Percentiles rank a stretch among this genome's conserved stretches.
phyloP scores from a whole-genome alignment of 1,140 invertebrate species.

The Matsumurasca onukii region DNA sequence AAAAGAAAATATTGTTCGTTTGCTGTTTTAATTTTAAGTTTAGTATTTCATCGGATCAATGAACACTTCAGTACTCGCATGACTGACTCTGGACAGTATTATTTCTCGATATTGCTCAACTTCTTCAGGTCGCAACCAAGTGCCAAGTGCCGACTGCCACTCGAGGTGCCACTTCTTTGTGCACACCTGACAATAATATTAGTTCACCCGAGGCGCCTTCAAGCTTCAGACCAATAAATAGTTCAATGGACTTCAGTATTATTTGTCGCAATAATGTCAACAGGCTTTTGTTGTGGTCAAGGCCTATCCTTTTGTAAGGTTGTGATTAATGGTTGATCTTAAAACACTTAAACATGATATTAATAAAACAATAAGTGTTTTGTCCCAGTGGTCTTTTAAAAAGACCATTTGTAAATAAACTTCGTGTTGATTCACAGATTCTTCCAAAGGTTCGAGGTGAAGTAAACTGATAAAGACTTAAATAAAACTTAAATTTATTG shows the following conservation, averaged over 20 bases:
- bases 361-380: too few relatives aligned
- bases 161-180: not conserved
- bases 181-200: slow-evolving; percentile 19
- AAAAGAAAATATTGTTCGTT: not conserved
- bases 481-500: not conserved
- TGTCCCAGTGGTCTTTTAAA: slow-evolving; percentile 1
- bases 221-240: not conserved
- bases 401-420: slow-evolving; percentile 1
- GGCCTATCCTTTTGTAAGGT: slow-evolving; percentile 15
- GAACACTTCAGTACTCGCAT: not conserved
- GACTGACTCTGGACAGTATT: not conserved
- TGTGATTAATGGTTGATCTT: too few relatives aligned
- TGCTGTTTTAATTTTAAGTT: not conserved
- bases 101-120: not conserved
- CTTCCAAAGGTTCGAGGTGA: slow-evolving; percentile 1
- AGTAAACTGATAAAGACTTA: not conserved
- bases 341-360: too few relatives aligned
- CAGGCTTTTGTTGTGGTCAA: not conserved
- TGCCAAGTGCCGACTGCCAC: too few relatives aligned
- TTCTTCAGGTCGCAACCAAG: not conserved
- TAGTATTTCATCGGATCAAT: not conserved
- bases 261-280: slow-evolving; percentile 14
- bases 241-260: slow-evolving; percentile 10
- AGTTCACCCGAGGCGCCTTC: not conserved
- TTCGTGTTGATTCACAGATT: not conserved